phyloP scores from a whole-genome alignment of 2,888 invertebrate genomes.

The Scaptomyza reducta region DNA sequence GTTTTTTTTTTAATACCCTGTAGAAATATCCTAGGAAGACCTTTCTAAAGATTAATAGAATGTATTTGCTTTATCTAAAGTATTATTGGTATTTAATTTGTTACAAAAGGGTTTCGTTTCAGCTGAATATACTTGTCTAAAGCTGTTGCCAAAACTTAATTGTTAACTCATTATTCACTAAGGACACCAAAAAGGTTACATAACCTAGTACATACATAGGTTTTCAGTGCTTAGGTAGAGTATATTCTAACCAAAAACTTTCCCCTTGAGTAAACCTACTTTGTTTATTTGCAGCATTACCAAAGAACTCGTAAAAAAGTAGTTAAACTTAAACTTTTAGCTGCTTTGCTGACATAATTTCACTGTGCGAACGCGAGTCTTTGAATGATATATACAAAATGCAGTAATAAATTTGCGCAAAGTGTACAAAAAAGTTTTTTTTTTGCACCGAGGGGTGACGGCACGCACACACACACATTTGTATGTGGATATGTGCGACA shows the following conservation, averaged over 20 bases:
- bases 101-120: no score
- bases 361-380: constrained; percentile 38
- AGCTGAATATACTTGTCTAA: no score
- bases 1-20: background rate
- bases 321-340: constrained; percentile 74
- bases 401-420: constrained; percentile 65
- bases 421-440: constrained; percentile 58
- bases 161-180: no score
- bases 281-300: constrained; percentile 30
- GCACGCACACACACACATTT: constrained; percentile 6
- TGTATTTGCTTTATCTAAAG: no score
- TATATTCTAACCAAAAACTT: background rate
- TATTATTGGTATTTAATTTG: background rate
- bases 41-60: no score
- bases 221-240: background rate
- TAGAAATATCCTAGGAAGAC: background rate
- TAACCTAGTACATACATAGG: background rate
- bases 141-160: no score
- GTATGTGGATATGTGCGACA: background rate
- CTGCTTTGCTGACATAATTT: constrained; percentile 69
- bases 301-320: constrained; percentile 70
- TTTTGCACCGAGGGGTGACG: constrained; percentile 12
- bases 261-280: background rate
- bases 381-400: constrained; percentile 65
- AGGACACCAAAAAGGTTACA: no score